Evolutionary conservation across 2,113 vertebrate species (phyloP).

Genomic region (Gavia stellata): DNA sequence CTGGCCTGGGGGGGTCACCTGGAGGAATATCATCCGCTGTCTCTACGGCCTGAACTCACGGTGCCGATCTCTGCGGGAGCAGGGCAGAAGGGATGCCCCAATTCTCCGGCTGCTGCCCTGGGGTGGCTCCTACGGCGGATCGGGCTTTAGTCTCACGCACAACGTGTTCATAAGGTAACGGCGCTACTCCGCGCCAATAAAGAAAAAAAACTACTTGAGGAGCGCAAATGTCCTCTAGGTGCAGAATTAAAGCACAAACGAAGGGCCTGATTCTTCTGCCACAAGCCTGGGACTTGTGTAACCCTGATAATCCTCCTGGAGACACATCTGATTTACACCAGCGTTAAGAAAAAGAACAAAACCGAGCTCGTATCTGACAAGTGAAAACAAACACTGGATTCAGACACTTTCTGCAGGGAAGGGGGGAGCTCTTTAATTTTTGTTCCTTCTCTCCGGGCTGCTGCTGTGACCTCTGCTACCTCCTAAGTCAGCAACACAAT

Average conservation of each 20-base stretch:
- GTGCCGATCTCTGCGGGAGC: rapidly evolving
- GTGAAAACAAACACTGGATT: slow-evolving; percentile 46
- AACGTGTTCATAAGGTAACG: rapidly evolving
- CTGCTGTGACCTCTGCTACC: slow-evolving; percentile 53
- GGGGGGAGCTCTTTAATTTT: not conserved
- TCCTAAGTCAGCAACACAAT: slow-evolving; percentile 40
- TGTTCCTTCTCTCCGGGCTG: slow-evolving; percentile 30
- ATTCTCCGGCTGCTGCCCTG: not conserved
- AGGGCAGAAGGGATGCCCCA: rapidly evolving
- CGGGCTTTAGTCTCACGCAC: rapidly evolving
- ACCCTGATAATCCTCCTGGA: not conserved
- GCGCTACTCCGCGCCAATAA: rapidly evolving
- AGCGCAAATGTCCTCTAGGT: not conserved
- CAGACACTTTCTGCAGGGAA: slow-evolving; percentile 20
- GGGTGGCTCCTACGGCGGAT: rapidly evolving
- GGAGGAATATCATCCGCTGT: not conserved
- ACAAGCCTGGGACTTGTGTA: not conserved
- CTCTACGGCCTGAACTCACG: not conserved
- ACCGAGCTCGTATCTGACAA: not conserved
- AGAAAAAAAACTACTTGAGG: not conserved
- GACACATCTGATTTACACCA: not conserved
- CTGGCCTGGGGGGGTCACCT: not conserved
- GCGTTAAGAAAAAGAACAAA: not conserved
- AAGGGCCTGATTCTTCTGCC: not conserved
- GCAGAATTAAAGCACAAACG: rapidly evolving